These are phyloP conservation scores for Lasioglossum calceatum DNA, from an alignment of 2,888 invertebrate genomes.

Conservation along the genomic window DNA sequence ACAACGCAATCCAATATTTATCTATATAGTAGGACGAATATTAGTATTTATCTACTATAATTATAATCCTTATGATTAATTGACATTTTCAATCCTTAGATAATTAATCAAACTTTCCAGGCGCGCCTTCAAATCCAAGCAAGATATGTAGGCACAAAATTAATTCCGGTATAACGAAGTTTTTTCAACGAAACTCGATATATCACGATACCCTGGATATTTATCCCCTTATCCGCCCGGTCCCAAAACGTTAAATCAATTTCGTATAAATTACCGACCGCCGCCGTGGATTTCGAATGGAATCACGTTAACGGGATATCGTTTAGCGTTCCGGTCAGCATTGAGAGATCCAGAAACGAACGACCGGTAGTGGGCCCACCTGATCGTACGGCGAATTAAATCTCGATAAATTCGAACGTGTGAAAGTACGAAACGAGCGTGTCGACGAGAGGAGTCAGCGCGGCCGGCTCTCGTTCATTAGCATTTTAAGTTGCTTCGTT, in stretches of 20 bases:
- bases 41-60: not conserved
- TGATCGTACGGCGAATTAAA: constrained; percentile 66
- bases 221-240: not conserved
- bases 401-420: constrained; percentile 67
- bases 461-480: constrained; percentile 57
- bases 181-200: constrained; percentile 1
- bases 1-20: not conserved
- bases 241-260: constrained; percentile 24
- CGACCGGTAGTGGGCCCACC: constrained; percentile 46
- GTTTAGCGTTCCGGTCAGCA: constrained; percentile 35
- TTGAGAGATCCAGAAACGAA: constrained; percentile 44
- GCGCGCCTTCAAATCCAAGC: not conserved
- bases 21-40: not conserved
- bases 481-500: constrained; percentile 65
- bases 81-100: not conserved
- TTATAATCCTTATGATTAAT: not conserved
- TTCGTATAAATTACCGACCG: constrained; percentile 17
- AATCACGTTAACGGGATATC: constrained; percentile 29
- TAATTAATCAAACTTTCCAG: not conserved
- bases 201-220: not conserved
- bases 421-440: constrained; percentile 64
- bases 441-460: constrained; percentile 50
- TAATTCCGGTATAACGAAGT: constrained; percentile 9
- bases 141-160: not conserved
- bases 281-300: not conserved